A percentile compares a stretch with the other conserved stretches of the same genome.
Conservation (phyloP, 2,113 vertebrate genomes). For the Nicator chloris region DNA sequence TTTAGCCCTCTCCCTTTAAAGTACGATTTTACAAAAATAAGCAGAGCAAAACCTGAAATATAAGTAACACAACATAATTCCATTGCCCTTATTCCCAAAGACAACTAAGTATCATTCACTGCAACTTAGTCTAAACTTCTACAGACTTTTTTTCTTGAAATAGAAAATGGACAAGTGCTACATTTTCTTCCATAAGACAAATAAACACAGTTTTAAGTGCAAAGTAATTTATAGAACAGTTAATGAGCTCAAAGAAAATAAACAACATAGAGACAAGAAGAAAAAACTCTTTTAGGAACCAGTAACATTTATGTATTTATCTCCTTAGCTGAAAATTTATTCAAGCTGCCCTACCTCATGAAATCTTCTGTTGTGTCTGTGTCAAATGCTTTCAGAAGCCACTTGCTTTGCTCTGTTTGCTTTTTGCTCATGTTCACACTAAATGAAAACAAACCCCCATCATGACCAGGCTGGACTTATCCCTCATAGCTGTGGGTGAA, state of each 20-base stretch:
- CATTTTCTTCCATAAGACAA: background rate
- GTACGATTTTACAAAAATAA: background rate
- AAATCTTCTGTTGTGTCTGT: background rate
- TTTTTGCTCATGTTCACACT: background rate
- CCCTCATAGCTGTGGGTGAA: background rate
- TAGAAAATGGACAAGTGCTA: background rate
- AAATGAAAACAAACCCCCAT: background rate
- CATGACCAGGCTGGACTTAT: background rate
- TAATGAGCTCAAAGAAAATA: background rate
- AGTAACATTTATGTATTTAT: background rate
- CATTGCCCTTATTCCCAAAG: background rate
- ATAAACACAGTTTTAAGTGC: background rate
- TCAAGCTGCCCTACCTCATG: background rate
- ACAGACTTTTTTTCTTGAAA: background rate
- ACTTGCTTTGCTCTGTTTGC: background rate
- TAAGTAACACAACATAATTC: background rate
- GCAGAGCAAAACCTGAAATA: background rate
- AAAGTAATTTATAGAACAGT: background rate
- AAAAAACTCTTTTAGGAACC: background rate
- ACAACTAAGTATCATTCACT: background rate
- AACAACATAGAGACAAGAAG: background rate
- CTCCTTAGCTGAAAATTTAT: background rate
- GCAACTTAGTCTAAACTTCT: background rate
- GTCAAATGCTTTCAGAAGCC: background rate
- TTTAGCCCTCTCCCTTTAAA: background rate